Base-by-base conservation (phyloP, 2,888 invertebrate genomes). In the Ctenicera cuprea region DNA sequence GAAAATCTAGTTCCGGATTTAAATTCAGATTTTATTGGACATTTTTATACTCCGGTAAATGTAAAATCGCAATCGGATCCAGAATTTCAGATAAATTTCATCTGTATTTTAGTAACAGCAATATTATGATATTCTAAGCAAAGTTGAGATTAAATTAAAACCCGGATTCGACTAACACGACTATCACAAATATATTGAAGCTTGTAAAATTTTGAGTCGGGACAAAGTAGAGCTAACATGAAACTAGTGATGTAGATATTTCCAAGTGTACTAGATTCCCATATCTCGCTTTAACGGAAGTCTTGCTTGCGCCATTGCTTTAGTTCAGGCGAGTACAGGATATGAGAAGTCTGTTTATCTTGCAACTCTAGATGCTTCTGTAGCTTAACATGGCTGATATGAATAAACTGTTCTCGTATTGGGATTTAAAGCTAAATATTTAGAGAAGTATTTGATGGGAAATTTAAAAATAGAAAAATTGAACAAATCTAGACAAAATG, bases 341-440 rank as follows among this genome's bases (percentile, higher is more conserved):
- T 68, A 68, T 68, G 68, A 68, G 68, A 68, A 68, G 68, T 61
- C 61, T 68, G 57, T 67, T 68, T 68, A 68, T 68, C 68, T 68
- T 67, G 54, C 26, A 61, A 61, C 26, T 62, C 26, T 41, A 20
- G 62, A 26, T 62, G 61, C 59, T 50, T 48, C 26, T 50, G 33
- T n/a, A 57, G 43, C 30, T 57, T 57, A 67, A 67, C 57, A 54
- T 43, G n/a, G 5, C 43, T 62, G 41, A 38, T 62, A 62, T 16
- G 62, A 33, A 33, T 16, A 33, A 59, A 59, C 59, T 38, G 8
- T 2, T 11, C 14, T 48, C 11, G 20, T 9, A 1, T 54, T 18
- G 54, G 12, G 16, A 30, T 12, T 26, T 30, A 33, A 33, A 33
- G 33, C 33, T 8, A 8, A 33, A 33, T 9, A 33, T 4, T 33